Evolutionary conservation across 2,113 vertebrate species (phyloP).

Genomic region (Forbesichthys papilliferus): DNA sequence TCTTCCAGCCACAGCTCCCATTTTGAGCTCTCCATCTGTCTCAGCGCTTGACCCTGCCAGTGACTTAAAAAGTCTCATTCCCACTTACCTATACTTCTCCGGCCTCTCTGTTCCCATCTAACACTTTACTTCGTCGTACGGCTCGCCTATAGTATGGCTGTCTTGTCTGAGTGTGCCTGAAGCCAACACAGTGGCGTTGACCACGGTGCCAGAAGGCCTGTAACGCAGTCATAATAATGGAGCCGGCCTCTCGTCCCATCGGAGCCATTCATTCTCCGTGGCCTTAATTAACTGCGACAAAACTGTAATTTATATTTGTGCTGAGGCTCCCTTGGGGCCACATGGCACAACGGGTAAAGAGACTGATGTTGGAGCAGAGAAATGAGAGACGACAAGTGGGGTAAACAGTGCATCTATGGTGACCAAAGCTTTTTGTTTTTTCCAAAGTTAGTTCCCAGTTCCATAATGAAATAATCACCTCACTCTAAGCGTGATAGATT

Average conservation of each 20-base stretch:
- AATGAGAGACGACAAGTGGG: slow-evolving; percentile 45
- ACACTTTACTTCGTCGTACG: no score
- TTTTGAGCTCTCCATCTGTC: slow-evolving; percentile 58
- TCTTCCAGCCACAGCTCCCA: slow-evolving; percentile 46
- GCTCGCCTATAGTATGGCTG: neutral
- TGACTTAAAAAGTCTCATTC: slow-evolving; percentile 12
- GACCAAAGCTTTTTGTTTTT: slow-evolving; percentile 40
- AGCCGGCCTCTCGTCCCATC: slow-evolving; percentile 9
- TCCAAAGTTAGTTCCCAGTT: slow-evolving; percentile 36
- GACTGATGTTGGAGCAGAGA: slow-evolving; percentile 24
- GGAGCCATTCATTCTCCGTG: slow-evolving; percentile 20
- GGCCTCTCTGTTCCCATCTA: no score
- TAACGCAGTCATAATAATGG: slow-evolving; percentile 13
- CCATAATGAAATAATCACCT: slow-evolving; percentile 66
- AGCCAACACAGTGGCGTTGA: neutral
- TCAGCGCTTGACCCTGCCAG: slow-evolving; percentile 51
- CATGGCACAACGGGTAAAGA: neutral
- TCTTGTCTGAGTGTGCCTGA: neutral
- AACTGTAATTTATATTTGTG: slow-evolving; percentile 53
- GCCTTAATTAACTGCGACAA: slow-evolving; percentile 58
- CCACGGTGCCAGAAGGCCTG: neutral
- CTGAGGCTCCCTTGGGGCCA: slow-evolving; percentile 32
- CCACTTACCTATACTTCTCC: no score
- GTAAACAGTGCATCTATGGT: slow-evolving; percentile 42
- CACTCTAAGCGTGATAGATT: slow-evolving; percentile 54